These are phyloP conservation scores for Crypturellus tataupa DNA, from an alignment of 2,797 vertebrate species.

Conservation along the genomic window DNA sequence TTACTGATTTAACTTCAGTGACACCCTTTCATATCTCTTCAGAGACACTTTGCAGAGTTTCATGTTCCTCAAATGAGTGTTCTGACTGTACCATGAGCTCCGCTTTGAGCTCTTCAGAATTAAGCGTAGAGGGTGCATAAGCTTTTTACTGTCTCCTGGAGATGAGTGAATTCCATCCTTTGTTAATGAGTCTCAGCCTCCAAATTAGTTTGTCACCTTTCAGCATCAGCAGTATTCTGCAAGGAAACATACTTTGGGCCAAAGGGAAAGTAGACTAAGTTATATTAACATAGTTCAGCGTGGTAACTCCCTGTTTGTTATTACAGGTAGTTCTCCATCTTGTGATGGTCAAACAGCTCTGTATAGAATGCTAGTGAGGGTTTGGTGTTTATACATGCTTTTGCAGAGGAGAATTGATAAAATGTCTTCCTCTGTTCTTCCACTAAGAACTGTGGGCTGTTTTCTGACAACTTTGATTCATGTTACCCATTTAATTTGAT, in stretches of 20 bases:
- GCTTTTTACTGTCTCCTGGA: background rate
- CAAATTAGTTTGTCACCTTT: background rate
- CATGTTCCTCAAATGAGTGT: no score
- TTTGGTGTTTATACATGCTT: background rate
- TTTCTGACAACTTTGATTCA: no score
- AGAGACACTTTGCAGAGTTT: background rate
- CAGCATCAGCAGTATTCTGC: background rate
- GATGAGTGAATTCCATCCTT: background rate
- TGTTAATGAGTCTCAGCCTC: background rate
- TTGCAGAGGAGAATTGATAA: background rate
- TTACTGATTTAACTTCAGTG: background rate
- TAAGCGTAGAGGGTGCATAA: background rate
- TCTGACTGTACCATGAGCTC: no score
- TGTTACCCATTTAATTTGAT: no score
- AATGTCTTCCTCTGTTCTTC: background rate
- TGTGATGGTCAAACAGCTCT: background rate
- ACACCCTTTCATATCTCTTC: background rate
- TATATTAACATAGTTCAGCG: background rate
- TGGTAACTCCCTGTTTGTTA: background rate
- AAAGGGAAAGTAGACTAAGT: background rate
- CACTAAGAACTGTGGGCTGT: no score
- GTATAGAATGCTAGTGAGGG: background rate
- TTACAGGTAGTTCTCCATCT: background rate
- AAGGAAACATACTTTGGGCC: background rate
- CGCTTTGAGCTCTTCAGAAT: background rate